Percentiles rank a stretch among this genome's conserved stretches.
phyloP scores from a whole-genome alignment of 2,888 invertebrate genomes.

The Melangyna quadrimaculata region DNA sequence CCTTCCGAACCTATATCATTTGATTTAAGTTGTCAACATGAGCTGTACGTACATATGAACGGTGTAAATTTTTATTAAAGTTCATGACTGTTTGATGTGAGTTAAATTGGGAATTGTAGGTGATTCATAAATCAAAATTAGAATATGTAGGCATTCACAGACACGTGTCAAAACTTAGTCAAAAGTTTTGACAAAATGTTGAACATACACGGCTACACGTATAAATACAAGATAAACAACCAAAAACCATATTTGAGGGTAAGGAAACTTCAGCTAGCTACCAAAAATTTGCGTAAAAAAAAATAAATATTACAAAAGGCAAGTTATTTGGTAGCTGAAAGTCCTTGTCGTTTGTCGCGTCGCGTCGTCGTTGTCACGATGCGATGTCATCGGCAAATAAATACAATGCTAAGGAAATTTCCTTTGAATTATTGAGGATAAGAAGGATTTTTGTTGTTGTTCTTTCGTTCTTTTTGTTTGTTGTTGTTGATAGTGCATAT shows the following conservation, averaged over 20 bases:
- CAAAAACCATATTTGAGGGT: not conserved
- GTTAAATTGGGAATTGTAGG: not conserved
- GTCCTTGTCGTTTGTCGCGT: not conserved
- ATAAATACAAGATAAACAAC: not conserved
- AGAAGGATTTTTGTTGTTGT: constrained; percentile 11
- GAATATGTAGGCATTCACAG: not conserved
- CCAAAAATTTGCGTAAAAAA: constrained; percentile 18
- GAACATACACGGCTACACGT: not conserved
- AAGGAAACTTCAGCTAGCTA: not conserved
- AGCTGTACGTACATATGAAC: no score
- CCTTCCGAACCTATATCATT: no score
- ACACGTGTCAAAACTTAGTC: not conserved
- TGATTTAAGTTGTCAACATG: no score
- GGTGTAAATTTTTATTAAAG: not conserved
- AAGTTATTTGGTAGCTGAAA: constrained; percentile 4
- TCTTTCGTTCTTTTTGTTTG: not conserved
- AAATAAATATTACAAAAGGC: constrained; percentile 55
- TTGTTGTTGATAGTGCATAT: not conserved
- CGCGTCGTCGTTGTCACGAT: not conserved
- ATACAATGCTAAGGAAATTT: constrained; percentile 20
- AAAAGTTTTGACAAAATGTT: not conserved
- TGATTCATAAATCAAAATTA: constrained; percentile 54
- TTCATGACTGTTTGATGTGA: not conserved
- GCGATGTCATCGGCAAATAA: not conserved
- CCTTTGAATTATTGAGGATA: constrained; percentile 57